These are phyloP conservation scores for Eulemur mongoz DNA, from an alignment of 2,797 vertebrate species.

Conservation along the genomic window DNA sequence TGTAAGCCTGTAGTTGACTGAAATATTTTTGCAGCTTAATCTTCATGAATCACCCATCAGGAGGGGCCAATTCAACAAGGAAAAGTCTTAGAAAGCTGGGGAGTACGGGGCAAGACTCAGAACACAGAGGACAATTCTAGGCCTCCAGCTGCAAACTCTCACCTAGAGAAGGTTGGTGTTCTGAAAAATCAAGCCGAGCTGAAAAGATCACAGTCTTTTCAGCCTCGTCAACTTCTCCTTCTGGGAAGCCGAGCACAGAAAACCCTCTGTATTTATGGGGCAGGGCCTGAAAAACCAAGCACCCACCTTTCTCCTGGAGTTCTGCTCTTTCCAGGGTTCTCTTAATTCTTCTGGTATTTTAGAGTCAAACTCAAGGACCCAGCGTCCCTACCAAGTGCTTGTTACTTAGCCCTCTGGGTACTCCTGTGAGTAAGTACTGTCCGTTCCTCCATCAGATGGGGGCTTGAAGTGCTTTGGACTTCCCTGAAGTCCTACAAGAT, in stretches of 20 bases:
- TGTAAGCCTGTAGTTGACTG: neutral
- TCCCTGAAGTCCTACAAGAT: neutral
- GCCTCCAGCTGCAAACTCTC: neutral
- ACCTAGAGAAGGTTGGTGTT: neutral
- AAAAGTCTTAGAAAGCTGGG: neutral
- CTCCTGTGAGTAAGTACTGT: neutral
- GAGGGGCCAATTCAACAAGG: neutral
- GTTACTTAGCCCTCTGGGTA: fast-evolving
- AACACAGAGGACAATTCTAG: neutral
- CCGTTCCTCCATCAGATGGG: neutral
- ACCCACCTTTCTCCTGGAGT: neutral
- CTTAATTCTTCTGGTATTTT: neutral
- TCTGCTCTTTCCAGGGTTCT: neutral
- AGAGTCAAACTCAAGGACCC: fast-evolving
- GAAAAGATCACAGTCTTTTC: fast-evolving
- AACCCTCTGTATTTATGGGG: too few species aligned
- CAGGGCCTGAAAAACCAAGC: neutral
- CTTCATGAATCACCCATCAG: neutral
- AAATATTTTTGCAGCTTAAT: neutral
- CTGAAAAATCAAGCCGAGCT: fast-evolving
- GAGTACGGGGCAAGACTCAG: neutral
- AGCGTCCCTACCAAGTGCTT: too few species aligned
- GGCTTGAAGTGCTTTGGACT: neutral
- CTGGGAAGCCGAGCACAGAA: neutral
- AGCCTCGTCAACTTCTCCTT: fast-evolving